A percentile compares a stretch with the other conserved stretches of the same genome.
phyloP scores from a whole-genome alignment of 2,113 vertebrate genomes.

The Pteruthius melanotis region DNA sequence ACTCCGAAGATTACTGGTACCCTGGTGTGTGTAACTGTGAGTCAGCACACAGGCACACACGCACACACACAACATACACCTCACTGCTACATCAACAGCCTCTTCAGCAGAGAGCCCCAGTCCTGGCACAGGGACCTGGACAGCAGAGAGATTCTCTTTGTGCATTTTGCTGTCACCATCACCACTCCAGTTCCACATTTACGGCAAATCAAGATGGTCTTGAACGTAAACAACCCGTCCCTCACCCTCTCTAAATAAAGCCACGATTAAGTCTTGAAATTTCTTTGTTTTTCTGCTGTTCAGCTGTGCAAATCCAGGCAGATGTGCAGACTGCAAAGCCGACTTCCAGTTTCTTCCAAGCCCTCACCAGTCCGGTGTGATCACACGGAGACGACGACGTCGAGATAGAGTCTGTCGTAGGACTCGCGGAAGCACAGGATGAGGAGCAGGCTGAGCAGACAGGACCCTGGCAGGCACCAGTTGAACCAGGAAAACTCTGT shows the following conservation, averaged over 20 bases:
- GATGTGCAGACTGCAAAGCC: slow-evolving; percentile 25
- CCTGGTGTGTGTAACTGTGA: not conserved
- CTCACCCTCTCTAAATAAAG: slow-evolving; percentile 46
- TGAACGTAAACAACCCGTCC: not conserved
- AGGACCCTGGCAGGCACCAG: slow-evolving; percentile 95
- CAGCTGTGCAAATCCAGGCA: slow-evolving; percentile 63
- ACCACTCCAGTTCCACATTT: slow-evolving; percentile 9
- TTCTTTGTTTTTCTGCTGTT: slow-evolving; percentile 15
- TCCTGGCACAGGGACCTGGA: not conserved
- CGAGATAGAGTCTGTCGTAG: slow-evolving; percentile 96
- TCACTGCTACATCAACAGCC: slow-evolving; percentile 39
- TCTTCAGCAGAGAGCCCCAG: slow-evolving; percentile 32
- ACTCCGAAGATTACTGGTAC: slow-evolving; percentile 1
- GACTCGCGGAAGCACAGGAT: slow-evolving; percentile 96
- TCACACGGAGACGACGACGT: slow-evolving; percentile 94
- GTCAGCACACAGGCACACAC: slow-evolving; percentile 26
- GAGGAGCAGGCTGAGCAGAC: slow-evolving; percentile 91
- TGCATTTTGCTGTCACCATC: not conserved
- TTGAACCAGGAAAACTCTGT: slow-evolving; percentile 96
- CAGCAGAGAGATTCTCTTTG: not conserved
- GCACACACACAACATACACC: not conserved
- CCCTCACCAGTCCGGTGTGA: not conserved
- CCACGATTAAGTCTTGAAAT: slow-evolving; percentile 15
- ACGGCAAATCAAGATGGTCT: not conserved
- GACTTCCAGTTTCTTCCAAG: slow-evolving; percentile 44